These are phyloP conservation scores for Fringilla coelebs DNA, from an alignment of 2,797 vertebrate genomes.

Conservation along the genomic window DNA sequence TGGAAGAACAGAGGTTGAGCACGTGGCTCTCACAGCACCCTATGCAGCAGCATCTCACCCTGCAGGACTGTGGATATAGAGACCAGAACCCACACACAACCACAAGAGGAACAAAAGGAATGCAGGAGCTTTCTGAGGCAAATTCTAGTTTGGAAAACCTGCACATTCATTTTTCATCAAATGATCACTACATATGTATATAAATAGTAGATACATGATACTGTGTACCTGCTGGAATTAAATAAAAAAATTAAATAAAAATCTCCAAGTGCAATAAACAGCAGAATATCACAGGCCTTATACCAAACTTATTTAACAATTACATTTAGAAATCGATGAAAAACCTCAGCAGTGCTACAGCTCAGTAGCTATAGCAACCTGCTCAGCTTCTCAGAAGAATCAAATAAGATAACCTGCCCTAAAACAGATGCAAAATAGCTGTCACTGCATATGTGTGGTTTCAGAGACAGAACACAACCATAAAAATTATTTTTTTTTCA, in stretches of 20 bases:
- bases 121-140: neutral
- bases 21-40: neutral
- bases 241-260: neutral
- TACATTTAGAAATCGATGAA: neutral
- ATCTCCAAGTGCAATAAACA: neutral
- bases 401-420: conserved; percentile 48
- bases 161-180: neutral
- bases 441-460: conserved; percentile 6
- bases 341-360: neutral
- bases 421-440: conserved; percentile 60
- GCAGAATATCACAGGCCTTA: neutral
- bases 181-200: fast-evolving
- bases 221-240: neutral
- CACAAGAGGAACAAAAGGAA: neutral
- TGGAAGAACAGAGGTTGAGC: neutral
- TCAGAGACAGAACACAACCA: neutral
- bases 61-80: fast-evolving
- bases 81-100: neutral
- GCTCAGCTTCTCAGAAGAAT: conserved; percentile 39
- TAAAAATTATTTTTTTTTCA: neutral
- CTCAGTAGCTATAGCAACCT: conserved; percentile 69
- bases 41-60: neutral
- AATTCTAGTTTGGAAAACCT: neutral
- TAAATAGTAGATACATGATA: neutral
- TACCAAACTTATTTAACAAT: conserved; percentile 12